A percentile compares a stretch with the other conserved stretches of the same genome.
phyloP scores from a whole-genome alignment of 2,797 vertebrate species.

The Morus bassanus region DNA sequence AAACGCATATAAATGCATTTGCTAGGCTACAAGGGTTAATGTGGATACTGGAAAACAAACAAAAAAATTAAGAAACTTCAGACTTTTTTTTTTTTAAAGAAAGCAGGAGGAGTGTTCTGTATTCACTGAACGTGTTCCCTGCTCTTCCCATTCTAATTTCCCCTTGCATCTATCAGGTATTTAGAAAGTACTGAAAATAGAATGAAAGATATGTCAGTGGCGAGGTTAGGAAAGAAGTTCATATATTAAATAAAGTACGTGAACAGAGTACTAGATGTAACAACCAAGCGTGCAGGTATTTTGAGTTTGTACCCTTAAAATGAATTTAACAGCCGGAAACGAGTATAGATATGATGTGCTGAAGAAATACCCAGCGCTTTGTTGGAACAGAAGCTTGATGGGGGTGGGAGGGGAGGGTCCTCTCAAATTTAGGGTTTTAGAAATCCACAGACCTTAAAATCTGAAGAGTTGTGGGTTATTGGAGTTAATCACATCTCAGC shows the following conservation, averaged over 20 bases:
- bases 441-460: not conserved
- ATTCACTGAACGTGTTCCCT: not conserved
- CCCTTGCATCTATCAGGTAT: not conserved
- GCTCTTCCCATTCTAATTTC: not conserved
- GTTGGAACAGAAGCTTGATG: not conserved
- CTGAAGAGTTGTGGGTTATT: not conserved
- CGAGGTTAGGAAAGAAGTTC: not conserved
- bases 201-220: not conserved
- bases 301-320: not conserved
- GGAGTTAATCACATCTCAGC: not conserved
- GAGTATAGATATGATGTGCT: accelerated
- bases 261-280: not conserved
- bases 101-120: not conserved
- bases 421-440: not conserved
- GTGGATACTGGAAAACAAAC: not conserved
- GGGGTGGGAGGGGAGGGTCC: not conserved
- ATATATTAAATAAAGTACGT: not conserved
- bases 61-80: not conserved
- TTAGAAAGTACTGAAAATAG: not conserved
- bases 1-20: not conserved
- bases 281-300: not conserved
- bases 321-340: not conserved
- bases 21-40: not conserved
- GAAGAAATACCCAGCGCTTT: not conserved
- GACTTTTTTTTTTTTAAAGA: not conserved